phyloP scores from a whole-genome alignment of 1,140 invertebrate species.

The Drosophila nasuta region DNA sequence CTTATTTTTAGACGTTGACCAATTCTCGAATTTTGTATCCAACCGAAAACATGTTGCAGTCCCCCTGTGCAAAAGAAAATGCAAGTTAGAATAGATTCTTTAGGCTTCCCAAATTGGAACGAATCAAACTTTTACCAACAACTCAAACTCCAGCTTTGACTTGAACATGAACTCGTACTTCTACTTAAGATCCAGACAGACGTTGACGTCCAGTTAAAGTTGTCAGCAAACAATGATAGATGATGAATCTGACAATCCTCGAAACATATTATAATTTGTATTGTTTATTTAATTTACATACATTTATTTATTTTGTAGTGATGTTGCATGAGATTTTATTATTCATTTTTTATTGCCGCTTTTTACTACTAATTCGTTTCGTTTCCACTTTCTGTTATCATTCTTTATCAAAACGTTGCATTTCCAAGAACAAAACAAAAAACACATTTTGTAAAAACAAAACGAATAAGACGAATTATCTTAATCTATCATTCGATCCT shows the following conservation, averaged over 20 bases:
- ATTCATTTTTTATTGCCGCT: conserved; percentile 84
- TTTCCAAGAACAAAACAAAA: conserved; percentile 40
- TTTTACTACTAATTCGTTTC: conserved; percentile 78
- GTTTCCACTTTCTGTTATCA: conserved; percentile 54
- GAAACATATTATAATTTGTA: conserved; percentile 61
- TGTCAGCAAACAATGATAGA: conserved; percentile 10
- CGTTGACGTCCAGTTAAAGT: conserved; percentile 3
- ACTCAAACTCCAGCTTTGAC: conserved; percentile 16
- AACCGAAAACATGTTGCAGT: conserved; percentile 34
- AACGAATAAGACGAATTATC: conserved; percentile 20
- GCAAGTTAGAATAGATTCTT: conserved; percentile 49
- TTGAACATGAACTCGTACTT: conserved; percentile 12
- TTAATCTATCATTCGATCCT: conserved; percentile 8
- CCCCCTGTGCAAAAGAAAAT: conserved; percentile 44
- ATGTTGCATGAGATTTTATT: conserved; percentile 85
- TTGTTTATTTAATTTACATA: conserved; percentile 71
- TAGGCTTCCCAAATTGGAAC: conserved; percentile 22
- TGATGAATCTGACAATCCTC: conserved; percentile 25
- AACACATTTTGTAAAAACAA: conserved; percentile 31
- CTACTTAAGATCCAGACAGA: conserved; percentile 10
- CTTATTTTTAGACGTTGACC: conserved; percentile 56
- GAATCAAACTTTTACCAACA: conserved; percentile 64
- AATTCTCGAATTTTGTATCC: conserved; percentile 32
- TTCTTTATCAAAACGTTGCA: conserved; percentile 44
- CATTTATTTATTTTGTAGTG: conserved; percentile 79